These are phyloP conservation scores for Phacellophora camtschatica DNA, from an alignment of 30 jellyfish, hydroid and myxozoan genomes.

Conservation along the genomic window DNA sequence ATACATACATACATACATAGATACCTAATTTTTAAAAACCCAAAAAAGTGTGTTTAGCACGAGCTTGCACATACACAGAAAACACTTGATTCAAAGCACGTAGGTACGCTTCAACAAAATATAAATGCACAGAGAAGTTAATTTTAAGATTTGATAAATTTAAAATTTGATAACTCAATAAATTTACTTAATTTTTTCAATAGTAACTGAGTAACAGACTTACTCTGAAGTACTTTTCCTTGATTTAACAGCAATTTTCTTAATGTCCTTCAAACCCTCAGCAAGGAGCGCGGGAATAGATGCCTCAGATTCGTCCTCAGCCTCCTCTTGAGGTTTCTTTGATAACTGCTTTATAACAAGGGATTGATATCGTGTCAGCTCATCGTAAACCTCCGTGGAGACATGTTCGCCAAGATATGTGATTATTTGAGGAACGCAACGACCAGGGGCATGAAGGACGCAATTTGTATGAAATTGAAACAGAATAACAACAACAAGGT, in stretches of 20 bases:
- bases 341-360: slow-evolving; percentile 70
- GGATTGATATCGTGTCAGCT: slow-evolving; percentile 66
- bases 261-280: slow-evolving; percentile 58
- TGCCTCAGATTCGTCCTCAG: slow-evolving; percentile 30
- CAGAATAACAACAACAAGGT: slow-evolving; percentile 59
- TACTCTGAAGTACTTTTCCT: slow-evolving; percentile 28
- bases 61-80: no score
- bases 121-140: no score
- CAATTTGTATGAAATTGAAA: slow-evolving; percentile 51
- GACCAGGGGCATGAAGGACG: slow-evolving; percentile 88
- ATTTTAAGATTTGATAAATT: no score
- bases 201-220: neutral
- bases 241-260: slow-evolving; percentile 27
- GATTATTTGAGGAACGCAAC: slow-evolving; percentile 82
- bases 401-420: slow-evolving; percentile 44
- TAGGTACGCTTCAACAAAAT: no score
- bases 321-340: neutral
- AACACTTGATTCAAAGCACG: no score
- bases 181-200: no score
- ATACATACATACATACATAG: no score
- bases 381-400: slow-evolving; percentile 39
- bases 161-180: no score
- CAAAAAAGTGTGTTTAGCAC: no score
- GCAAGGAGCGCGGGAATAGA: slow-evolving; percentile 39
- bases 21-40: no score